A percentile compares a stretch with the other conserved stretches of the same genome.
Evolutionary conservation across 2,888 invertebrate species (phyloP).

Genomic region (Chrysopilus asiliformis): DNA sequence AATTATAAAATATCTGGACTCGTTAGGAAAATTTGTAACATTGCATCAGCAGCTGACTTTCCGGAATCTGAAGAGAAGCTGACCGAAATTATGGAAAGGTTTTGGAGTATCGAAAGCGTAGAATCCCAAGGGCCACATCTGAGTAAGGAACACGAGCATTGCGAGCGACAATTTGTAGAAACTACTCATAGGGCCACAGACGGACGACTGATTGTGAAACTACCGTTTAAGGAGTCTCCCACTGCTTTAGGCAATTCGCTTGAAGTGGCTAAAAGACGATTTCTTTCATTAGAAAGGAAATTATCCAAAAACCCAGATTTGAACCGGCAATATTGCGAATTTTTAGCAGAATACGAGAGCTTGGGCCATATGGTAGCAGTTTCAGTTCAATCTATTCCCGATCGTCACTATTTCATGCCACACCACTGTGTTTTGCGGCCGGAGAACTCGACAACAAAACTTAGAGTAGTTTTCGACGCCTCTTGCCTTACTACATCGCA

Average conservation of each 20-base stretch:
- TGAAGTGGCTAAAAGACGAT: not conserved
- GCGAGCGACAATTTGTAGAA: constrained; percentile 5
- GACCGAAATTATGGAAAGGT: constrained; percentile 4
- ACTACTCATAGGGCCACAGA: constrained; percentile 1
- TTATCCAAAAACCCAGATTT: not conserved
- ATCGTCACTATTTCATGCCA: constrained; percentile 12
- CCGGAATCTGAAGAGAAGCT: too few relatives aligned
- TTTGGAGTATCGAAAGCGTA: constrained; percentile 8
- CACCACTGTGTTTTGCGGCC: constrained; percentile 10
- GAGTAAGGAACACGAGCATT: constrained; percentile 4
- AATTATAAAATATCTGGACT: too few relatives aligned
- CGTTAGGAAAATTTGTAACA: too few relatives aligned
- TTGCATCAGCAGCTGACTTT: too few relatives aligned
- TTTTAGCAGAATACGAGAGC: too few relatives aligned
- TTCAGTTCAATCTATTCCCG: too few relatives aligned
- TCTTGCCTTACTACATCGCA: constrained; percentile 7
- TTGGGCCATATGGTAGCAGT: too few relatives aligned
- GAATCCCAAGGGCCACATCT: not conserved
- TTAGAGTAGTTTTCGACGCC: too few relatives aligned
- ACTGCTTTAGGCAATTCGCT: not conserved
- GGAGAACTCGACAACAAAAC: constrained; percentile 8
- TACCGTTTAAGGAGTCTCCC: not conserved
- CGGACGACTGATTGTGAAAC: not conserved
- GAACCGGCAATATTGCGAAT: too few relatives aligned
- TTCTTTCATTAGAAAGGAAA: not conserved